Base-by-base conservation (phyloP, 2,113 vertebrate genomes). In the Neolamprologus cancellatus region DNA sequence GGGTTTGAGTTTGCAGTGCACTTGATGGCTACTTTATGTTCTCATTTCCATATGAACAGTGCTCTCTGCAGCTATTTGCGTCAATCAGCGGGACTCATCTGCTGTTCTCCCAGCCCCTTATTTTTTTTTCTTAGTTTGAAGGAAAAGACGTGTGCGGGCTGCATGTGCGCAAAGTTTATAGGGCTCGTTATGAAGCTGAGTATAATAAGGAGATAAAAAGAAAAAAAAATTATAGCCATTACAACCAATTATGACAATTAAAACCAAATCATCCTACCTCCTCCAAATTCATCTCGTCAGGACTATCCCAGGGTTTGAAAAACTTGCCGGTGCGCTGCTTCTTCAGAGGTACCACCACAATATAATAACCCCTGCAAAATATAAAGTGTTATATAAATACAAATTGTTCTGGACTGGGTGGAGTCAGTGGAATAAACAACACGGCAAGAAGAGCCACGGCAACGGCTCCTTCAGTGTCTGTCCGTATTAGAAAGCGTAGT, bases 281-380 rank as follows among this genome's bases (percentile, higher is more conserved):
- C 89, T 99, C 98, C 89, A 99, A 94, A 93, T 99, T 98, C 99
- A 99, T 99, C 95, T 99, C 98, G 90, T 99, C 99, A 1, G 99
- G 99, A 94, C 95, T 99, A 88, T 99, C 98, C 97, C 97, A 99
- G 10, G 97, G 98, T 93, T 98, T 99, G 93, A 98, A 94, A 93
- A 99, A 99, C 94, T 99, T 99, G 83, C 99, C 98, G 44, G 93
- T 91, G 13, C 97, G 97, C 90, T 98, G 97, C 87, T 99, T 99
- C 96, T 99, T 99, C 95, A 99, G 96, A 92, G 99, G 99, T 54
- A 99, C 99, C 87, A 99, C 98, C 89, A 99, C 98, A 84, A 99
- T 97, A 90, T 98, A 99, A 96, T 99, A 99, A 79, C 97, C 97
- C 96, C 99, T 99, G 95, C 10, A 88, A 87, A 71, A 64, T 39